Percentiles rank a stretch among this genome's conserved stretches.
phyloP scores from a whole-genome alignment of 2,888 invertebrate genomes.

The Drosophila merina region DNA sequence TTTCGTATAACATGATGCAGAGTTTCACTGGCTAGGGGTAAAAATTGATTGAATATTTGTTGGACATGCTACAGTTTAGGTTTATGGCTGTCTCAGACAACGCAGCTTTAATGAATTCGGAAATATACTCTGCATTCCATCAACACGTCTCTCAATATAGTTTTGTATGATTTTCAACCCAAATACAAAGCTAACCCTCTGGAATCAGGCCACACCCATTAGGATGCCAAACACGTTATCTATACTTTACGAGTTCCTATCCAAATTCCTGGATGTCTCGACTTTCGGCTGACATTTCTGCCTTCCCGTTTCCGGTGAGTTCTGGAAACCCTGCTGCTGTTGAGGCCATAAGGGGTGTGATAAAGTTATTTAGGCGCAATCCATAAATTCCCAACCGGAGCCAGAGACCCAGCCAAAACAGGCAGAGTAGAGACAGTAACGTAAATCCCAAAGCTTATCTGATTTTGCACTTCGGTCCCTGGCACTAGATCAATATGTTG shows the following conservation, averaged over 20 bases:
- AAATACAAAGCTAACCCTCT: background rate
- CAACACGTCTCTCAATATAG: too few relatives aligned
- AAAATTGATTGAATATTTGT: slow-evolving; percentile 35
- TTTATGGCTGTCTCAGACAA: background rate
- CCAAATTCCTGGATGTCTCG: slow-evolving; percentile 44
- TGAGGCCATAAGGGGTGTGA: slow-evolving; percentile 56
- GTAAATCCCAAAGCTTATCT: slow-evolving; percentile 68
- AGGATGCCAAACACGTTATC: slow-evolving; percentile 52
- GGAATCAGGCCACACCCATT: slow-evolving; percentile 35
- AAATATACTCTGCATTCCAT: too few relatives aligned
- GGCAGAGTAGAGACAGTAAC: slow-evolving; percentile 37
- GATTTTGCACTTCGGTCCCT: slow-evolving; percentile 73
- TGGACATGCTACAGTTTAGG: slow-evolving; percentile 10
- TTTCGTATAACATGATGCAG: slow-evolving; percentile 7
- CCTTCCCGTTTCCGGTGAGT: slow-evolving; percentile 69
- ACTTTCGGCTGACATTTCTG: slow-evolving; percentile 22
- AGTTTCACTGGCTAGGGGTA: slow-evolving; percentile 2
- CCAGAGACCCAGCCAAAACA: slow-evolving; percentile 21
- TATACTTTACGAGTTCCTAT: slow-evolving; percentile 70
- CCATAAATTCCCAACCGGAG: slow-evolving; percentile 77
- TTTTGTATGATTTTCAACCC: background rate
- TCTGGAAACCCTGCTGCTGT: slow-evolving; percentile 39
- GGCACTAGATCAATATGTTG: slow-evolving; percentile 73
- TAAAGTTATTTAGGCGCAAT: slow-evolving; percentile 82
- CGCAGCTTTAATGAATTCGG: background rate